Conservation (phyloP, 1,140 invertebrate genomes). For the Papilio dardanus region DNA sequence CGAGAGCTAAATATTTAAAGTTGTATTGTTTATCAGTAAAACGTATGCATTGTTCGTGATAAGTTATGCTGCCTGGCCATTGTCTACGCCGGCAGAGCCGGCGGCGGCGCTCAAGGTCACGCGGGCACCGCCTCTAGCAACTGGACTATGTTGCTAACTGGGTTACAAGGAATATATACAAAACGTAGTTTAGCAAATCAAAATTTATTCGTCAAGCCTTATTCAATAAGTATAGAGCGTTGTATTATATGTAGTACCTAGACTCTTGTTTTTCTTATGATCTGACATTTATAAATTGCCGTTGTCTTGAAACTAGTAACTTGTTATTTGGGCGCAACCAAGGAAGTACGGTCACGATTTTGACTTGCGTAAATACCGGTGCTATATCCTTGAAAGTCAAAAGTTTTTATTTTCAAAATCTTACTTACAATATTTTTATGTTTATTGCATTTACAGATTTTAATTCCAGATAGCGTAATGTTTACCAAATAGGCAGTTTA, state of each 20-base stretch:
- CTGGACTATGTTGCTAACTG: background rate
- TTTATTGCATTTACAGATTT: background rate
- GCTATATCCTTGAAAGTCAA: conserved; percentile 11
- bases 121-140: conserved; percentile 3
- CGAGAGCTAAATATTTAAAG: background rate
- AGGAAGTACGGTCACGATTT: background rate
- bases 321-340: background rate
- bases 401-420: too few species aligned
- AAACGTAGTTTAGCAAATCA: too few species aligned
- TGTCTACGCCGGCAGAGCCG: background rate
- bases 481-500: too few species aligned
- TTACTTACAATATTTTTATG: background rate
- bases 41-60: background rate
- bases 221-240: too few species aligned
- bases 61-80: conserved; percentile 13
- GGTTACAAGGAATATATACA: background rate
- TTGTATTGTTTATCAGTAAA: background rate
- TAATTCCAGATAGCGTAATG: too few species aligned
- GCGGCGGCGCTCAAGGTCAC: background rate
- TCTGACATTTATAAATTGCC: background rate
- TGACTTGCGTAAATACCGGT: background rate
- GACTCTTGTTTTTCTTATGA: too few species aligned
- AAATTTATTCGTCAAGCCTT: too few species aligned
- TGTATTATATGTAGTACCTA: too few species aligned
- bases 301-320: background rate